Percentiles rank a stretch among this genome's conserved stretches.
phyloP scores from a whole-genome alignment of 2,888 invertebrate genomes.

The Trichacis sp. region DNA sequence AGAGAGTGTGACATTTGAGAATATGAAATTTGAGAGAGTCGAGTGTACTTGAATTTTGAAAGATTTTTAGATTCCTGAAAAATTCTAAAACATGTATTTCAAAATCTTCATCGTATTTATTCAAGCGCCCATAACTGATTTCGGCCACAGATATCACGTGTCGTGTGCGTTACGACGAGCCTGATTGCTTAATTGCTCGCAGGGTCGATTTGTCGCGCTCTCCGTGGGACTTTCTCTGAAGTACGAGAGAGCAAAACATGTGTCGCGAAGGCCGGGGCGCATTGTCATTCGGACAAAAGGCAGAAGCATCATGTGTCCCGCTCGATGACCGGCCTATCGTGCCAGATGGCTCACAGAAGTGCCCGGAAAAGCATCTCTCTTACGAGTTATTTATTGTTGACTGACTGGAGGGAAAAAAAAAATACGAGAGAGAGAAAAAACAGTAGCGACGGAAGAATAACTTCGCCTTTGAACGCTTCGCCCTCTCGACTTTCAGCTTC shows the following conservation, averaged over 20 bases:
- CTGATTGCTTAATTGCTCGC: slow-evolving; percentile 10
- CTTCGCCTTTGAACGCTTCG: not conserved
- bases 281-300: slow-evolving; percentile 49
- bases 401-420: not conserved
- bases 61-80: too few species aligned
- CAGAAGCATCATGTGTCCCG: slow-evolving; percentile 49
- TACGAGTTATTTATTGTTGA: not conserved
- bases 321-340: slow-evolving; percentile 44
- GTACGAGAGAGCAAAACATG: slow-evolving; percentile 18
- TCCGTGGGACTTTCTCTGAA: slow-evolving; percentile 5
- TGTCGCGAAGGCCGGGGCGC: slow-evolving; percentile 24
- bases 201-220: not conserved
- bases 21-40: too few species aligned
- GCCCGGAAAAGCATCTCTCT: slow-evolving; percentile 8
- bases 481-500: slow-evolving; percentile 1
- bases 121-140: too few species aligned
- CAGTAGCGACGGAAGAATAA: not conserved
- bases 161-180: too few species aligned
- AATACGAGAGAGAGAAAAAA: not conserved
- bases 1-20: too few species aligned
- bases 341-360: slow-evolving; percentile 53
- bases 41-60: too few species aligned
- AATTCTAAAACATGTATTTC: too few species aligned
- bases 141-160: too few species aligned
- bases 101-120: too few species aligned